These are phyloP conservation scores for Cosmia pyralina DNA, from an alignment of 2,888 invertebrate genomes.

Conservation along the genomic window DNA sequence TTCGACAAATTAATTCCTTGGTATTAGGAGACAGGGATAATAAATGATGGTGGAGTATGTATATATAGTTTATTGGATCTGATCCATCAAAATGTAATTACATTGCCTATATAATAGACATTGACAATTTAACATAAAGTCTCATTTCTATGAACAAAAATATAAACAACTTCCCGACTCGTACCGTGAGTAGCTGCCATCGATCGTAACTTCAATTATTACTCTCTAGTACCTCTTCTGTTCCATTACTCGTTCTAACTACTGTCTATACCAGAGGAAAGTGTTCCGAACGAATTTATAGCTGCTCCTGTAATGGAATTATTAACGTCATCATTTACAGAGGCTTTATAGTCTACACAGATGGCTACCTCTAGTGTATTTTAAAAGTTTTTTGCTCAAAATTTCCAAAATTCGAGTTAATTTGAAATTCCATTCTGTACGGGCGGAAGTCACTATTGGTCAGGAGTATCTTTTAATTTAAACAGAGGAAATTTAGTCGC, in stretches of 20 bases:
- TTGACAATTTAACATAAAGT: background rate
- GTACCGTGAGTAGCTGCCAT: slow-evolving; percentile 4
- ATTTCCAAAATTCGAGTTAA: slow-evolving; percentile 70
- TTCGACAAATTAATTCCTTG: slow-evolving; percentile 49
- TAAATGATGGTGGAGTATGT: slow-evolving; percentile 37
- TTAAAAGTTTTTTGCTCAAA: slow-evolving; percentile 60
- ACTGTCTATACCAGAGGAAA: slow-evolving; percentile 56
- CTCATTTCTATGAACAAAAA: background rate
- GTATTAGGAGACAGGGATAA: slow-evolving; percentile 45
- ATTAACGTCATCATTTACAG: slow-evolving; percentile 63
- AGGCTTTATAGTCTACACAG: slow-evolving; percentile 24
- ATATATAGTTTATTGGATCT: slow-evolving; percentile 53
- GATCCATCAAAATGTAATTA: slow-evolving; percentile 43
- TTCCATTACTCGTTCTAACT: slow-evolving; percentile 62
- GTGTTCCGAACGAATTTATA: slow-evolving; percentile 58
- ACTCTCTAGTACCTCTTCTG: slow-evolving; percentile 41
- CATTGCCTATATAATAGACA: background rate
- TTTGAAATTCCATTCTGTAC: slow-evolving; percentile 70
- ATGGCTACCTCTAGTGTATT: slow-evolving; percentile 41
- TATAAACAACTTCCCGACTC: slow-evolving; percentile 1
- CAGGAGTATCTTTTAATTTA: slow-evolving; percentile 82
- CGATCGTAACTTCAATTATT: slow-evolving; percentile 57
- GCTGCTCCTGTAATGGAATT: slow-evolving; percentile 60
- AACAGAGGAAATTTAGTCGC: slow-evolving; percentile 81
- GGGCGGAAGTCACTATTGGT: slow-evolving; percentile 76